Percentiles rank a stretch among this genome's conserved stretches.
Evolutionary conservation across 2,113 vertebrate species (phyloP).

Genomic region (Corapipo altera): DNA sequence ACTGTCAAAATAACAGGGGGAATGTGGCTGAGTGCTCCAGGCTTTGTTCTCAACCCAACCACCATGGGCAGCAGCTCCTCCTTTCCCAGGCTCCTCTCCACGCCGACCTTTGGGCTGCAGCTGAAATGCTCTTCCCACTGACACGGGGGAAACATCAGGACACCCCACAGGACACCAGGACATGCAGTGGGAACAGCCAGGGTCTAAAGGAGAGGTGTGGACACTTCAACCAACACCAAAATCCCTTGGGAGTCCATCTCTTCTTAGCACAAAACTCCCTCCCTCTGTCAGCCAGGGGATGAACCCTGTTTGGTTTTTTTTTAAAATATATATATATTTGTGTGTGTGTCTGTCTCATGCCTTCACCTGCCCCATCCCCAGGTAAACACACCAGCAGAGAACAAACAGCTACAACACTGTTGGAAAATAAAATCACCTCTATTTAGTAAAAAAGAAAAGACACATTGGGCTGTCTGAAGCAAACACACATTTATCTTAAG

Average conservation of each 20-base stretch:
- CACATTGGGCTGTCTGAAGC: neutral
- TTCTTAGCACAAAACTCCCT: neutral
- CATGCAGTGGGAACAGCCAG: neutral
- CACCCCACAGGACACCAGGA: neutral
- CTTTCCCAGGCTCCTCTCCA: neutral
- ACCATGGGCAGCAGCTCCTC: neutral
- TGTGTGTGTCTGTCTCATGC: neutral
- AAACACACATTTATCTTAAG: neutral
- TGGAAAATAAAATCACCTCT: neutral
- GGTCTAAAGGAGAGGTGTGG: no score
- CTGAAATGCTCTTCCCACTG: neutral
- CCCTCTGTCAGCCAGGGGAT: neutral
- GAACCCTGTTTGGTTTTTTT: neutral
- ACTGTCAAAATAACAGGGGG: neutral
- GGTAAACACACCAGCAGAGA: neutral
- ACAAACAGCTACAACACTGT: neutral
- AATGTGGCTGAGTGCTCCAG: neutral
- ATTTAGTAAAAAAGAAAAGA: neutral
- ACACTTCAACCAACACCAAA: neutral
- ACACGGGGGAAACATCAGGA: neutral
- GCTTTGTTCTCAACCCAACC: neutral
- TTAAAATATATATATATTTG: neutral
- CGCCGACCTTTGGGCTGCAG: neutral
- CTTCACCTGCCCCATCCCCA: neutral
- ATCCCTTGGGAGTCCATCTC: accelerated